Conservation (phyloP, 2,797 vertebrate genomes). For the Anabacerthia variegaticeps region DNA sequence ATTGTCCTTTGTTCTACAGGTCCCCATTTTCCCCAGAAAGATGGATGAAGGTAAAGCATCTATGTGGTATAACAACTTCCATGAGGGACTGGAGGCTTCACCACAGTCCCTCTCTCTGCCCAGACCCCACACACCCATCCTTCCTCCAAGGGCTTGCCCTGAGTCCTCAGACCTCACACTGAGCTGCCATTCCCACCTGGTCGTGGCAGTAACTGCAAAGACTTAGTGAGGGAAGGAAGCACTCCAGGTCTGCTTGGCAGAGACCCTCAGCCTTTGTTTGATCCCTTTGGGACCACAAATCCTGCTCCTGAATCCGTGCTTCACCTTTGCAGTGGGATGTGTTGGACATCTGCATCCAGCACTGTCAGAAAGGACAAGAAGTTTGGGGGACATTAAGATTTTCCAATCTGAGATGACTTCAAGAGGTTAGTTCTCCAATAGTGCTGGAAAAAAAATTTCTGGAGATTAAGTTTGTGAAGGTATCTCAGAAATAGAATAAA, state of each 20-base stretch:
- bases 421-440: background rate
- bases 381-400: background rate
- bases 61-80: background rate
- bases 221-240: background rate
- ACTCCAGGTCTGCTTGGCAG: background rate
- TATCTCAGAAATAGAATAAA: background rate
- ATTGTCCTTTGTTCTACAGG: background rate
- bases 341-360: background rate
- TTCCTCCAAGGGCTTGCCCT: background rate
- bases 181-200: background rate
- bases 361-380: background rate
- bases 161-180: fast-evolving
- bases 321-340: background rate
- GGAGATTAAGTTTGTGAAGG: background rate
- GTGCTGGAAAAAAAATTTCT: background rate
- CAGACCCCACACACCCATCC: background rate
- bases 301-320: background rate
- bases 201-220: fast-evolving
- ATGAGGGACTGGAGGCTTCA: background rate
- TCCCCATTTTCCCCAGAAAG: background rate
- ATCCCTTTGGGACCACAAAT: background rate
- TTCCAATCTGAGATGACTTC: background rate
- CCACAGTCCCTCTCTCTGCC: background rate
- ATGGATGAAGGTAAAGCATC: background rate
- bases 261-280: background rate